A percentile compares a stretch with the other conserved stretches of the same genome.
phyloP scores from a whole-genome alignment of 2,888 invertebrate species.

The Lycaena phlaeas region DNA sequence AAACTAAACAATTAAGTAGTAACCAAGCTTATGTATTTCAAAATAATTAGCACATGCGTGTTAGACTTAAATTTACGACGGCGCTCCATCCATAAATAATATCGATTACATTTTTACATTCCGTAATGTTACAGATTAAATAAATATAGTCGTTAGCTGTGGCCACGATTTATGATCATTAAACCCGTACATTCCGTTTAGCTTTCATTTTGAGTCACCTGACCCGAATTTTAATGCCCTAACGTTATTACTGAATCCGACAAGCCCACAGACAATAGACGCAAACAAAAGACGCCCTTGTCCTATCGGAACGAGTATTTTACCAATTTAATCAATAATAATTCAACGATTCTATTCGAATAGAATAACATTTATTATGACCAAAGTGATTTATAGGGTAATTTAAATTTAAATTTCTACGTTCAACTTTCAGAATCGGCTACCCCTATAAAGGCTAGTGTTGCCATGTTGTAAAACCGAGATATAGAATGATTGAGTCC shows the following conservation, averaged over 20 bases:
- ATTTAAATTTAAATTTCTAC: neutral
- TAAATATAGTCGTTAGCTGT: too few relatives aligned
- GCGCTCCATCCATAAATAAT: too few relatives aligned
- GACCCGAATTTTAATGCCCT: slow-evolving; percentile 62
- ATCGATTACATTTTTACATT: too few relatives aligned
- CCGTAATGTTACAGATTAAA: too few relatives aligned
- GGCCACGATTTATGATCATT: slow-evolving; percentile 6
- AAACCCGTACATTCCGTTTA: slow-evolving; percentile 1
- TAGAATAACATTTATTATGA: neutral
- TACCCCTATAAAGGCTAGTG: too few relatives aligned
- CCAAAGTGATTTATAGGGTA: neutral
- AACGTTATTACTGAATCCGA: slow-evolving; percentile 53
- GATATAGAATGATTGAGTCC: too few relatives aligned
- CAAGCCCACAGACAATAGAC: slow-evolving; percentile 54
- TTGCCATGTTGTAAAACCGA: too few relatives aligned
- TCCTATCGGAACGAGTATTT: slow-evolving; percentile 27
- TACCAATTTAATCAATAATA: slow-evolving; percentile 23
- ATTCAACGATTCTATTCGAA: neutral
- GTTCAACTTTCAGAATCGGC: too few relatives aligned
- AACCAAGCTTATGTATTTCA: too few relatives aligned
- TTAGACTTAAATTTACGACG: too few relatives aligned
- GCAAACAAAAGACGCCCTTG: slow-evolving; percentile 41
- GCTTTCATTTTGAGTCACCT: slow-evolving; percentile 48
- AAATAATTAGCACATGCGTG: too few relatives aligned
- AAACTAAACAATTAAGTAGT: too few relatives aligned